A percentile compares a stretch with the other conserved stretches of the same genome.
Conservation (phyloP, 2,888 invertebrate species). For the Apocheima hispidaria region DNA sequence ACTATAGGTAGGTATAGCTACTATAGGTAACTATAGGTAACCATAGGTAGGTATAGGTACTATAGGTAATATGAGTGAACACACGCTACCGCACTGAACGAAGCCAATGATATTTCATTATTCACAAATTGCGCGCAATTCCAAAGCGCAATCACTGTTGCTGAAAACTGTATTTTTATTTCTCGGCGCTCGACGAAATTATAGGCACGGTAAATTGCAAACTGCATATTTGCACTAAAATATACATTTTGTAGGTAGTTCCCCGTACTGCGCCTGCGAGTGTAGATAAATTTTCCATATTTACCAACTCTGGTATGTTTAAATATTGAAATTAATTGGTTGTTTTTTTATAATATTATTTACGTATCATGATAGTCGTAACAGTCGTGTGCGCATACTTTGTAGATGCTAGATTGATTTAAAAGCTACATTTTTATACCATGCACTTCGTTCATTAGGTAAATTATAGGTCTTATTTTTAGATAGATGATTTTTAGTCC, state of each 20-base stretch:
- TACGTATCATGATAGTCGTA: not conserved
- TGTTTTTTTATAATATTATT: not conserved
- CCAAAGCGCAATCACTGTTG: conserved; percentile 67
- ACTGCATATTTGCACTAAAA: conserved; percentile 59
- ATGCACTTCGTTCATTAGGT: too few species aligned
- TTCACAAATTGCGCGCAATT: conserved; percentile 64
- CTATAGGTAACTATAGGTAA: too few species aligned
- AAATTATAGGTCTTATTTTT: too few species aligned
- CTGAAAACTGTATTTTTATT: conserved; percentile 76
- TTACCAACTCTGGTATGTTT: not conserved
- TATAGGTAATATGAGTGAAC: not conserved
- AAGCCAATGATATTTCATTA: conserved; percentile 69
- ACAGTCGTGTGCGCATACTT: not conserved
- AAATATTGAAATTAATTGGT: not conserved
- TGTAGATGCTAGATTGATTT: too few species aligned
- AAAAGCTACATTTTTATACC: too few species aligned
- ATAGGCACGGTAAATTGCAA: conserved; percentile 66
- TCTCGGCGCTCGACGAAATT: conserved; percentile 63
- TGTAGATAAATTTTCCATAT: conserved; percentile 22
- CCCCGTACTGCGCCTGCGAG: conserved; percentile 45
- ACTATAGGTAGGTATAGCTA: too few species aligned
- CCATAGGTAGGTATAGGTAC: too few species aligned
- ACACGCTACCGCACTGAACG: conserved; percentile 51
- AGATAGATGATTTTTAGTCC: too few species aligned
- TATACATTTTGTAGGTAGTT: conserved; percentile 40